Evolutionary conservation across 1,140 invertebrate genomes (phyloP), one percentile per base, ranked within the genome.

Genomic region (Orchesella cincta): DNA sequence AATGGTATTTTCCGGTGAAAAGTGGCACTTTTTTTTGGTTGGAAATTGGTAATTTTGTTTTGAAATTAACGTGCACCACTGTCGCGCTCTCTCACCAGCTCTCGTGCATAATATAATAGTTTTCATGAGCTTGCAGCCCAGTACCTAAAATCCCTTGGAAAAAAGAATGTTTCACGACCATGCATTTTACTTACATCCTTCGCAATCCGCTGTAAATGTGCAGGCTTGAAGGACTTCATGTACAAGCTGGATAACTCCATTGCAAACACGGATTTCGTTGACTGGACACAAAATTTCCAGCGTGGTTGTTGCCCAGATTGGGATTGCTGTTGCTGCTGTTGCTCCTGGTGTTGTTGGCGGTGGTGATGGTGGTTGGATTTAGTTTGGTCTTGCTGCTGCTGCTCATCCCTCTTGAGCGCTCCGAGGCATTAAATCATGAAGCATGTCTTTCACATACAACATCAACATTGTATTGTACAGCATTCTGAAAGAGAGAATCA

Each of bases 231-330:
- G 33, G 79, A 78, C 34, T 74, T 77, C 36, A 78, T 64, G 57
- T 79, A 81, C 64, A 81, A 75, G 64, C 77, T 78, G 28, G 80
- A 81, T 28, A 81, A 51, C 73, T 81, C 80, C 80, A 81, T 81
- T n/a, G 80, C 75, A 77, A 81, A 81, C 26, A 81, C 80, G 28
- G 80, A 81, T 64, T 78, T 81, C 33, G 80, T 80, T 14, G 80
- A 76, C 51, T 81, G 79, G 76, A 81, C 80, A 80, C 80, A 81
- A 74, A 81, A 81, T 74, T 78, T 80, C 80, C 80, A 81, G n/a
- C 80, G 28, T 12, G 74, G 54, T 39, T 78, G 74, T 26, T 76
- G 16, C 14, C 26, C 46, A n/a, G 36, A 5, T 14, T 51, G 36
- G 1, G 3, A 16, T 34, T 57, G 33, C 29, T 33, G 73, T 28